Base-by-base conservation (phyloP, 2,888 invertebrate species). In the Keiferia lycopersicella region DNA sequence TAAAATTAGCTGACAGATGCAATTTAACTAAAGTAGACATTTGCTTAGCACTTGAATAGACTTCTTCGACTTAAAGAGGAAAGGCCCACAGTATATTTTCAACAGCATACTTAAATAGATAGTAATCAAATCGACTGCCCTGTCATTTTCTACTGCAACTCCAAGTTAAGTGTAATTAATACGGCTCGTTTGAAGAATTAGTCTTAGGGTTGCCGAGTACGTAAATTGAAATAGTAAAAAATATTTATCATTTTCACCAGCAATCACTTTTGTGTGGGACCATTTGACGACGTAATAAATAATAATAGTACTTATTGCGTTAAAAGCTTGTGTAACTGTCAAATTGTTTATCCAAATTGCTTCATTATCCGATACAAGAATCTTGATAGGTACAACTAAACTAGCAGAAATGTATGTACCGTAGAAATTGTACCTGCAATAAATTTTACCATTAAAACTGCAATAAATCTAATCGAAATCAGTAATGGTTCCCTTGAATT, bases 91-190 rank as follows among this genome's bases (percentile, higher is more conserved):
- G 45, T 45, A 45, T 16, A n/a, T 45, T 45, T 45, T 45, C 45
- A 45, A 45, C 45, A 45, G 45, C n/a, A 45, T 34, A 34, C 34
- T 34, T 8, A 34, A 34, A 34, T n/a, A 16, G 45, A 45, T 45
- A 45, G 51, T 51, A 62, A 62, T 56, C 53, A 62, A 53, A 53
- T 53, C 18, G 22, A 62, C 41, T n/a, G 41, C 16, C 50, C 48
- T 26, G 61, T 61, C n/a, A 48, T 61, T 61, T 48, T 61, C 61
- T 61, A 30, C 22, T 14, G 59, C 41, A 41, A 41, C 41, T 41
- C 41, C 45, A 45, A 41, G 59, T 22, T 45, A 41, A 60, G 59
- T 60, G 59, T 61, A 14, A 51, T 51, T 51, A 51, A 51, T 51
- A 51, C 51, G 20, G 51, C 51, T 16, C 26, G 26, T 30, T 16